phyloP scores from a whole-genome alignment of 2,113 vertebrate genomes.

The Sinocyclocheilus grahami region DNA sequence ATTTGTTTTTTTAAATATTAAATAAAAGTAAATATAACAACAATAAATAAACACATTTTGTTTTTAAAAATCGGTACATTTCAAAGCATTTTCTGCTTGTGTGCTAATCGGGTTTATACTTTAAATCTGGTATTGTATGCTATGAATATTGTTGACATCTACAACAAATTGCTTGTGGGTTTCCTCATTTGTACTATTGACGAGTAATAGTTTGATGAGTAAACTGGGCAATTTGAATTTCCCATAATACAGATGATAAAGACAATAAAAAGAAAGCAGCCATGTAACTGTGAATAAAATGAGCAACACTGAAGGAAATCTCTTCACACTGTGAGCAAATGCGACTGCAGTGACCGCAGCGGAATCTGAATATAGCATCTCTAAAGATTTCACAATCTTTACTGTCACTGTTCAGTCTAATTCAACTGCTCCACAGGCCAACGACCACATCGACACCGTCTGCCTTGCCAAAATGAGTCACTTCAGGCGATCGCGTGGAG shows the following conservation, averaged over 20 bases:
- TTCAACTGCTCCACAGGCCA: neutral
- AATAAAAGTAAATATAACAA: neutral
- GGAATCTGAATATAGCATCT: neutral
- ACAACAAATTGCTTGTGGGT: neutral
- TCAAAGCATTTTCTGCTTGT: too few relatives aligned
- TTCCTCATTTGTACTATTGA: neutral
- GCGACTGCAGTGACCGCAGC: neutral
- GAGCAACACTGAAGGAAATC: neutral
- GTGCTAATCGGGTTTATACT: neutral
- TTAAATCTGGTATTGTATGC: neutral
- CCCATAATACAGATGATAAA: neutral
- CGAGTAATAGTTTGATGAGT: neutral
- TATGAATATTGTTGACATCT: neutral
- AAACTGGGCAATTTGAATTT: neutral
- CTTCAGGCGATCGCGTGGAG: neutral
- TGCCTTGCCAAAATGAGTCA: neutral
- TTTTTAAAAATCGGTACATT: too few relatives aligned
- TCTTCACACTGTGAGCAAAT: neutral
- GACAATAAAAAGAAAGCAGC: neutral
- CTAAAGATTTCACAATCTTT: neutral
- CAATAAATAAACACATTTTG: neutral
- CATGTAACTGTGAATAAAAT: neutral
- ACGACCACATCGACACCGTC: neutral
- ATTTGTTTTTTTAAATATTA: neutral
- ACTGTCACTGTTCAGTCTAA: neutral